A percentile compares a stretch with the other conserved stretches of the same genome.
Conservation (phyloP, 2,797 vertebrate species). For the Pygocentrus nattereri region DNA sequence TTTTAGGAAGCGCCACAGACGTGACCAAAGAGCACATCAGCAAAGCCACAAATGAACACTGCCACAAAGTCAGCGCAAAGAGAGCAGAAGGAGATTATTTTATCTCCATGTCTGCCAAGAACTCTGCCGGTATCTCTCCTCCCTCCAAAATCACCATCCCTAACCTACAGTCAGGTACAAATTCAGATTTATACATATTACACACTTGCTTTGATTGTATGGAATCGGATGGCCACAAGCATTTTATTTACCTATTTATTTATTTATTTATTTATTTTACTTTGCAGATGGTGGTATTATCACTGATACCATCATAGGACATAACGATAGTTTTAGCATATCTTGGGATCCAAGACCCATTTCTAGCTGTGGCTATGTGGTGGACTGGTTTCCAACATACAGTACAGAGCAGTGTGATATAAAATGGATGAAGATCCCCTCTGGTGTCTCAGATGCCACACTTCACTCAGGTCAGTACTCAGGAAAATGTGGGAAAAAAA, state of each 20-base stretch:
- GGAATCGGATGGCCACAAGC: not conserved
- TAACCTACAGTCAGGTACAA: conserved; percentile 55
- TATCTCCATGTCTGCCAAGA: conserved; percentile 68
- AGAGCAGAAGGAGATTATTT: conserved; percentile 1
- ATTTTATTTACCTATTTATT: not conserved
- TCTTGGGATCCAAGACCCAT: conserved; percentile 62
- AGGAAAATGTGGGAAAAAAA: no score
- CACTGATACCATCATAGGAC: conserved; percentile 40
- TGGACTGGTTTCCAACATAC: conserved; percentile 72
- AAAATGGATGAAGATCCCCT: conserved; percentile 71
- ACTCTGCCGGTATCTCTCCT: conserved; percentile 65
- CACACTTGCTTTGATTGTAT: not conserved
- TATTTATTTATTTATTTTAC: no score
- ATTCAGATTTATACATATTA: not conserved
- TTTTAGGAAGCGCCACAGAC: conserved; percentile 41
- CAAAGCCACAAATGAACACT: not conserved
- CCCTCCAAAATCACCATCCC: conserved; percentile 65
- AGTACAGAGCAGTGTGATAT: not conserved
- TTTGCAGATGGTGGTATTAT: conserved; percentile 52
- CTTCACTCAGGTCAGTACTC: conserved; percentile 66
- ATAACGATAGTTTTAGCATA: conserved; percentile 49
- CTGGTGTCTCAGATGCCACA: conserved; percentile 39
- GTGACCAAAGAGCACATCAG: not conserved
- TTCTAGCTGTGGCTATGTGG: conserved; percentile 75
- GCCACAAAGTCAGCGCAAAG: conserved; percentile 42